Conservation (phyloP, 2,113 vertebrate genomes). For the Amblyopsis rosae region DNA sequence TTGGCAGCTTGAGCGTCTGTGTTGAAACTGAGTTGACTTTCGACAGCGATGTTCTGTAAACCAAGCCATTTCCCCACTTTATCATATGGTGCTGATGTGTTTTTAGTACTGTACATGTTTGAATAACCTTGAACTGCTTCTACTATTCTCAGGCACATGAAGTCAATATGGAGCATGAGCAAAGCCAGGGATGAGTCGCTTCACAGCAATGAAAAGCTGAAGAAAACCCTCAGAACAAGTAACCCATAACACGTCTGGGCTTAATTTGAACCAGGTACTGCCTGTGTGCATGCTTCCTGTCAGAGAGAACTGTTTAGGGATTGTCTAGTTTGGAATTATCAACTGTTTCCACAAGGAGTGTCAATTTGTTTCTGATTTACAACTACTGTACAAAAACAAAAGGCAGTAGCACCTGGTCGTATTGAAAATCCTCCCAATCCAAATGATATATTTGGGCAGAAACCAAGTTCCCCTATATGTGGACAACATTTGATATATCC, state of each 20-base stretch:
- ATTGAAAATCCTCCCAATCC: slow-evolving; percentile 75
- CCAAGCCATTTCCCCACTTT: slow-evolving; percentile 42
- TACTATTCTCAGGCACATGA: slow-evolving; percentile 41
- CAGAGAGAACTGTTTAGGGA: slow-evolving; percentile 56
- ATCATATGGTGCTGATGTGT: slow-evolving; percentile 51
- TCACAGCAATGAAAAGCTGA: slow-evolving; percentile 17
- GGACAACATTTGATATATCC: slow-evolving; percentile 69
- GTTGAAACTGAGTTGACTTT: slow-evolving; percentile 30
- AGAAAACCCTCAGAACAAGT: slow-evolving; percentile 36
- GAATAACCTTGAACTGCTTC: slow-evolving; percentile 55
- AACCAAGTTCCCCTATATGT: slow-evolving; percentile 76
- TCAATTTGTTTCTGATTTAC: slow-evolving; percentile 83
- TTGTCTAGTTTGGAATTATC: slow-evolving; percentile 50
- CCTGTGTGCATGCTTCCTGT: slow-evolving; percentile 20
- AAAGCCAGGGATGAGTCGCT: slow-evolving; percentile 36
- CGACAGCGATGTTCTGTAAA: slow-evolving; percentile 12
- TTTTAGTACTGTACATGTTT: slow-evolving; percentile 40
- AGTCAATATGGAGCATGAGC: slow-evolving; percentile 37
- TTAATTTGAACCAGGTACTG: slow-evolving; percentile 65
- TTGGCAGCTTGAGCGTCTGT: slow-evolving; percentile 44
- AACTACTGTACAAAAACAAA: slow-evolving; percentile 74
- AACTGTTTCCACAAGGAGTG: slow-evolving; percentile 70
- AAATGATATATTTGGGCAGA: slow-evolving; percentile 78
- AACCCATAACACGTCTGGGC: slow-evolving; percentile 41
- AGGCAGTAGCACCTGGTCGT: slow-evolving; percentile 79